Percentiles rank a stretch among this genome's conserved stretches.
These are phyloP conservation scores for Papilio polytes DNA, from an alignment of 1,140 invertebrate species.

Conservation along the genomic window DNA sequence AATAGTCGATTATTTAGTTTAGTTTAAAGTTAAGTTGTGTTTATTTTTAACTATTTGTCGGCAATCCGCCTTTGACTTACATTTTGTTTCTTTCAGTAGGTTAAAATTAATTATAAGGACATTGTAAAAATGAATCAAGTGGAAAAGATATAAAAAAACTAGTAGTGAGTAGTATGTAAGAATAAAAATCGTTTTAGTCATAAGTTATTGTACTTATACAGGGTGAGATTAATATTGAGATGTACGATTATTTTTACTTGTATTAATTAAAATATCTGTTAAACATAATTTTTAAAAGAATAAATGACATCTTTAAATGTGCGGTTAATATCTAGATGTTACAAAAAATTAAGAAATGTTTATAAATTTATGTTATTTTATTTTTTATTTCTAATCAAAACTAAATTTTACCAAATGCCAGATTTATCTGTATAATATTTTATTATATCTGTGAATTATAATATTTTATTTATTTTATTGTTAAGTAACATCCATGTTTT, in stretches of 20 bases:
- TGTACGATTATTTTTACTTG: not conserved
- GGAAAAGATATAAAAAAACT: conserved; percentile 11
- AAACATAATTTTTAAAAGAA: too few relatives aligned
- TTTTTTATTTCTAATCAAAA: too few relatives aligned
- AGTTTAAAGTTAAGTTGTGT: conserved; percentile 43
- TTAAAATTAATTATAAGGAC: not conserved
- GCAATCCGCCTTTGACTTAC: conserved; percentile 64
- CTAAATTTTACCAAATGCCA: not conserved
- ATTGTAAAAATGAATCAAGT: not conserved
- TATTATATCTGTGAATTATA: too few relatives aligned
- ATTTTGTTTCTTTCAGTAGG: conserved; percentile 32
- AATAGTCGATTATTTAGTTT: conserved; percentile 59
- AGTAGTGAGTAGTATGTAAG: not conserved
- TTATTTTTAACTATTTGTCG: conserved; percentile 56
- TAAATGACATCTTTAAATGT: too few relatives aligned
- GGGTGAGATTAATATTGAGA: not conserved
- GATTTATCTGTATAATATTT: too few relatives aligned
- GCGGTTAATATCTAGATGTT: too few relatives aligned
- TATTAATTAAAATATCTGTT: not conserved
- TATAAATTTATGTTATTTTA: too few relatives aligned
- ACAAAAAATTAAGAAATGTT: too few relatives aligned
- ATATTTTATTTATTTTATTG: too few relatives aligned
- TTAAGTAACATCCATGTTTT: too few relatives aligned
- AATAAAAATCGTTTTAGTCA: not conserved
- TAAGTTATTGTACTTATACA: not conserved